phyloP scores from a whole-genome alignment of 1,140 invertebrate species.

The Teleopsis dalmanni region DNA sequence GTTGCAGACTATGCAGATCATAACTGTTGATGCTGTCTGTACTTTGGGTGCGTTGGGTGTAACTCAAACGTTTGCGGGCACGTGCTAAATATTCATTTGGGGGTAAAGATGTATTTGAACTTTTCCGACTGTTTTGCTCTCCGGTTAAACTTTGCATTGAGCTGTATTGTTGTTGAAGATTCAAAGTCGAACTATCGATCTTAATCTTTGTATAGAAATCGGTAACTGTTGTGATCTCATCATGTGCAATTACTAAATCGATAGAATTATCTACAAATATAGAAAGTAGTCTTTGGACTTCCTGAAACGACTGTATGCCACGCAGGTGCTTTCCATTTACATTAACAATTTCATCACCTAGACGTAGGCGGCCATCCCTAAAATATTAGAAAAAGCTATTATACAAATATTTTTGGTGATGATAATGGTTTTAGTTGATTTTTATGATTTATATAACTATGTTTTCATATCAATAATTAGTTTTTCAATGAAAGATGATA shows the following conservation, averaged over 20 bases:
- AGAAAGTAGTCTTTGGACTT: constrained; percentile 48
- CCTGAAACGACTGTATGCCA: constrained; percentile 59
- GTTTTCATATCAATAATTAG: neutral
- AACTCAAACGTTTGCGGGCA: constrained; percentile 24
- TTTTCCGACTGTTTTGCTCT: too few relatives aligned
- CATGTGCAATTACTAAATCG: constrained; percentile 55
- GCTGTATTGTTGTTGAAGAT: constrained; percentile 2
- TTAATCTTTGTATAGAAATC: constrained; percentile 43
- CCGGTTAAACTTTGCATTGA: constrained; percentile 7
- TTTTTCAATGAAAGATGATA: neutral
- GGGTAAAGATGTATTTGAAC: neutral
- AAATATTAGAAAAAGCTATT: neutral
- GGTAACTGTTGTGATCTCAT: constrained; percentile 41
- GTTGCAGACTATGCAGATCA: constrained; percentile 31
- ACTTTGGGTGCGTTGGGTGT: constrained; percentile 32
- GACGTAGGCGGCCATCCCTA: constrained; percentile 69
- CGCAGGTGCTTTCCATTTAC: constrained; percentile 74
- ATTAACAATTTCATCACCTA: constrained; percentile 80
- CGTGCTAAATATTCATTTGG: constrained; percentile 9
- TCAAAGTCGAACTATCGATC: constrained; percentile 22
- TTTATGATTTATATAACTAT: neutral
- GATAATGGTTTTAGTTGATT: neutral
- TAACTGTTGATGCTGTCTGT: constrained; percentile 33
- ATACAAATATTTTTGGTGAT: neutral
- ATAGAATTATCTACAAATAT: constrained; percentile 46